A percentile compares a stretch with the other conserved stretches of the same genome.
phyloP scores from a whole-genome alignment of 2,797 vertebrate species.

The Mormyrops boulengeri region DNA sequence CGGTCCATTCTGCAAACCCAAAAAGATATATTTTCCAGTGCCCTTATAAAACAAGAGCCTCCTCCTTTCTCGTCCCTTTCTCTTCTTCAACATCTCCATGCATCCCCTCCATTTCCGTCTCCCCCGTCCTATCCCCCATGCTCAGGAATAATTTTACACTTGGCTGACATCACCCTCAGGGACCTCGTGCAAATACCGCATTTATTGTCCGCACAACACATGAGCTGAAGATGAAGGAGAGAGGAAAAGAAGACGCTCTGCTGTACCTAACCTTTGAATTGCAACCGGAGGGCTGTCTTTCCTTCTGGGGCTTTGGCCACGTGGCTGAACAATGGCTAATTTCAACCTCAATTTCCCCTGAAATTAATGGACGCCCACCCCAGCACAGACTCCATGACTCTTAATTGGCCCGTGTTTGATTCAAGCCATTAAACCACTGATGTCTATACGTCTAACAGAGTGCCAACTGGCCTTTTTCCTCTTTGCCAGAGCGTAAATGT shows the following conservation, averaged over 20 bases:
- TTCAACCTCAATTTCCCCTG: conserved; percentile 70
- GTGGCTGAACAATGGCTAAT: conserved; percentile 63
- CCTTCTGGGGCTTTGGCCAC: conserved; percentile 56
- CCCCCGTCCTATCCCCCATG: conserved; percentile 12
- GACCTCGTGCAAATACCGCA: conserved; percentile 43
- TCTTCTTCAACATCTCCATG: conserved; percentile 45
- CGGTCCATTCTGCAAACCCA: background rate
- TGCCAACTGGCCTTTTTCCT: conserved; percentile 39
- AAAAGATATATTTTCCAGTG: background rate
- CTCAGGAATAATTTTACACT: conserved; percentile 24
- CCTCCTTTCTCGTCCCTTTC: background rate
- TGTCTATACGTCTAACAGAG: conserved; percentile 50
- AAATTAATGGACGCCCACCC: conserved; percentile 64
- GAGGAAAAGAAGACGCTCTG: conserved; percentile 36
- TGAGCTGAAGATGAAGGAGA: conserved; percentile 21
- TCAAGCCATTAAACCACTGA: conserved; percentile 67
- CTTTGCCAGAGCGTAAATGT: conserved; percentile 51
- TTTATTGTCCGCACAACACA: conserved; percentile 26
- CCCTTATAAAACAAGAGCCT: background rate
- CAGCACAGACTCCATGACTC: conserved; percentile 50
- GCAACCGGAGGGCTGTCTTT: conserved; percentile 49
- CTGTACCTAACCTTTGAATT: conserved; percentile 51
- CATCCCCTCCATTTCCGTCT: conserved; percentile 14
- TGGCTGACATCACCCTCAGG: conserved; percentile 28
- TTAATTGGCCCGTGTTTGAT: conserved; percentile 69